These are phyloP conservation scores for Bergia puertoricense DNA, from an alignment of 92 coral and sea anemone genomes.

Conservation along the genomic window DNA sequence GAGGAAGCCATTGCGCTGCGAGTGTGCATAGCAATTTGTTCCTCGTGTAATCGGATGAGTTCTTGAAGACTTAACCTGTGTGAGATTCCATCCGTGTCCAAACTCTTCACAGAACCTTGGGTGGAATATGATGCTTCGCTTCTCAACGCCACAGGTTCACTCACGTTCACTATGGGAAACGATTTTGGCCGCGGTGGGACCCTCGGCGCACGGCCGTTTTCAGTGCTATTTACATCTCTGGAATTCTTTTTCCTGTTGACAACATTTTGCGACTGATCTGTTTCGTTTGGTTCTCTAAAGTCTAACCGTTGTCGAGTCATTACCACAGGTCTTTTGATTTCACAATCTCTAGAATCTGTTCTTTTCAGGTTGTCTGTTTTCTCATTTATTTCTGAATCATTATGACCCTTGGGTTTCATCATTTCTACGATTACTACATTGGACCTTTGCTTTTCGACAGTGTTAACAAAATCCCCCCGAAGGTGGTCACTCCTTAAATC, in stretches of 20 bases:
- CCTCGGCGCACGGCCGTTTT: neutral
- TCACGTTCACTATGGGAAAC: slow-evolving; percentile 13
- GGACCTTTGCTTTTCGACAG: slow-evolving; percentile 15
- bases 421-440: slow-evolving; percentile 7
- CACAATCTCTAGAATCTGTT: slow-evolving; percentile 6
- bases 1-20: slow-evolving; percentile 83
- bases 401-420: neutral
- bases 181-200: slow-evolving; percentile 37
- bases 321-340: slow-evolving; percentile 11
- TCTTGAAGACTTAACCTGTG: slow-evolving; percentile 89
- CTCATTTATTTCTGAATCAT: neutral
- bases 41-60: slow-evolving; percentile 89
- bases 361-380: neutral
- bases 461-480: neutral
- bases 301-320: slow-evolving; percentile 11
- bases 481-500: neutral
- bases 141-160: slow-evolving; percentile 4
- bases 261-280: neutral
- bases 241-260: slow-evolving; percentile 15
- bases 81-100: slow-evolving; percentile 42
- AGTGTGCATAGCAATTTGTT: slow-evolving; percentile 88
- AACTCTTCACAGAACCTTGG: slow-evolving; percentile 35
- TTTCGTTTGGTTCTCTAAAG: neutral
- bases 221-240: neutral
- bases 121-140: slow-evolving; percentile 26